These are phyloP conservation scores for Eupithecia vulgata DNA, from an alignment of 2,888 invertebrate species.

Conservation along the genomic window DNA sequence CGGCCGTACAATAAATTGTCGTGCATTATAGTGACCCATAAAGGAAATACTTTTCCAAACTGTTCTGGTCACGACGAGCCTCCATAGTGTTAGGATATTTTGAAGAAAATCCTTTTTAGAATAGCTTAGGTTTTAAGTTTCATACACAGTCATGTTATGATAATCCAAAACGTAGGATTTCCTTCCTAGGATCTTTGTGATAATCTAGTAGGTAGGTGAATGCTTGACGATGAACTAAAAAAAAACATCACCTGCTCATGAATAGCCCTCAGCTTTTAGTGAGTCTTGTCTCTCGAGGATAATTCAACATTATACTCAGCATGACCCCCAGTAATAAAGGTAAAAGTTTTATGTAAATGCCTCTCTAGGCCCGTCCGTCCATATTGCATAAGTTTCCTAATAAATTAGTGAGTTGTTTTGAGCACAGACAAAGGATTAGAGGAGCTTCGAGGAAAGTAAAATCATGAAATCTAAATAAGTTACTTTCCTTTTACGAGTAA, in stretches of 20 bases:
- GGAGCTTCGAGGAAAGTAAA: background rate
- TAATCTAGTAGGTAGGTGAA: background rate
- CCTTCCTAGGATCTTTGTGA: too few relatives aligned
- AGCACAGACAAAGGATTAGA: slow-evolving; percentile 57
- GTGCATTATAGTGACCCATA: too few relatives aligned
- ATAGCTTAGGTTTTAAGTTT: too few relatives aligned
- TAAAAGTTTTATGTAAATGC: slow-evolving; percentile 63
- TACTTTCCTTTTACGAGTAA: background rate
- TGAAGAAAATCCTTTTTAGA: too few relatives aligned
- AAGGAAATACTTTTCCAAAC: too few relatives aligned
- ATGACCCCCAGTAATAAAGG: slow-evolving; percentile 47
- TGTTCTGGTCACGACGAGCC: too few relatives aligned
- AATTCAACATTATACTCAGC: slow-evolving; percentile 38
- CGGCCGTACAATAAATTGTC: too few relatives aligned
- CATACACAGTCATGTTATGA: too few relatives aligned
- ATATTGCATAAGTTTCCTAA: slow-evolving; percentile 56
- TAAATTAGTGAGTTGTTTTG: slow-evolving; percentile 58
- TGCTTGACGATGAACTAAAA: background rate
- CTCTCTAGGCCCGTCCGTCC: slow-evolving; percentile 48
- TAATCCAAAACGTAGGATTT: too few relatives aligned
- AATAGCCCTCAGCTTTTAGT: slow-evolving; percentile 35
- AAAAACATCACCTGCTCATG: background rate
- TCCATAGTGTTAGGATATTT: too few relatives aligned
- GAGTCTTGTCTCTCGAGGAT: slow-evolving; percentile 36
- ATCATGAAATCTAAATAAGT: slow-evolving; percentile 11